Evolutionary conservation across 2,888 invertebrate genomes (phyloP).

Genomic region (Uloborus plumipes): DNA sequence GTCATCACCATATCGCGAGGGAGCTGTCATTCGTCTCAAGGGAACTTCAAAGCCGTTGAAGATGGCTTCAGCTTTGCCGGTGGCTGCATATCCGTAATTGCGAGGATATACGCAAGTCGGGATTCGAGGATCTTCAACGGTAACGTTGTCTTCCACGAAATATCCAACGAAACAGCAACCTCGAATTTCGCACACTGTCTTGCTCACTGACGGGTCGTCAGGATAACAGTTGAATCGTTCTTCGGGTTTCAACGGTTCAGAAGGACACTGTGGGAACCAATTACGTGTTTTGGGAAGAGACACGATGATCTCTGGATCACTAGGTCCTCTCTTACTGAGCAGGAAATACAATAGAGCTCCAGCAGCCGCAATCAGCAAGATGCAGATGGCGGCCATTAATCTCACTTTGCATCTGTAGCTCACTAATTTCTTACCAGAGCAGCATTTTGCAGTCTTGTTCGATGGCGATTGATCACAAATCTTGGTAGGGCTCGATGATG

Average conservation of each 20-base stretch:
- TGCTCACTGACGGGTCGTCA: constrained; percentile 29
- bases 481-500: neutral
- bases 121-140: neutral
- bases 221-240: constrained; percentile 64
- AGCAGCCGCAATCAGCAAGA: constrained; percentile 44
- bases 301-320: neutral
- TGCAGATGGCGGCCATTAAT: constrained; percentile 39
- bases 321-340: constrained; percentile 23
- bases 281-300: constrained; percentile 17
- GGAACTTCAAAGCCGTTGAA: constrained; percentile 61
- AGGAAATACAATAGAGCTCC: constrained; percentile 41
- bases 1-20: constrained; percentile 64
- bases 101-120: constrained; percentile 59
- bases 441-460: constrained; percentile 22
- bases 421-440: constrained; percentile 24
- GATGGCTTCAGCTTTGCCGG: constrained; percentile 29
- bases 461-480: neutral
- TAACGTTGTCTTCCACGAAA: neutral
- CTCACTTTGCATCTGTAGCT: constrained; percentile 53
- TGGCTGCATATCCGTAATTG: constrained; percentile 62
- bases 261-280: constrained; percentile 51
- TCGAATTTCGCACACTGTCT: constrained; percentile 43
- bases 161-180: constrained; percentile 59
- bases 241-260: neutral
- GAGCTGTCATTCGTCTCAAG: constrained; percentile 48